These are phyloP conservation scores for Drosophila navojoa DNA, from an alignment of 1,140 invertebrate genomes.

Conservation along the genomic window DNA sequence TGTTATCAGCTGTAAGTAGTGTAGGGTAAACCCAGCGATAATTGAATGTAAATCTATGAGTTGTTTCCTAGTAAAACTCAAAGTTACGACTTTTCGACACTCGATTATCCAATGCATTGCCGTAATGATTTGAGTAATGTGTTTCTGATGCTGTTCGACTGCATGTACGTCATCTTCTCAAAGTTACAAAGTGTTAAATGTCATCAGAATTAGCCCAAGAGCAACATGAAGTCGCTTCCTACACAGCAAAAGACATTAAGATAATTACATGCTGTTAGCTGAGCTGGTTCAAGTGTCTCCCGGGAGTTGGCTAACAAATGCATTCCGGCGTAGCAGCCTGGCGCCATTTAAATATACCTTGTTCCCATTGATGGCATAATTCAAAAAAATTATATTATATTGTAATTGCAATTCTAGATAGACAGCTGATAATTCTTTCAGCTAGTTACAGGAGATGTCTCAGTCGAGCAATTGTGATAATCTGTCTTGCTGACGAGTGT, in stretches of 20 bases:
- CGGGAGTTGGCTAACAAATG: constrained; percentile 34
- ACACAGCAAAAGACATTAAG: constrained; percentile 5
- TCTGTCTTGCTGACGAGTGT: constrained; percentile 13
- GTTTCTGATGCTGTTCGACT: constrained; percentile 15
- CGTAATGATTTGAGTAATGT: background rate
- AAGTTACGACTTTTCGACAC: no score
- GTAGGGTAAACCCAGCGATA: no score
- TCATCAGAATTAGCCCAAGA: constrained; percentile 14
- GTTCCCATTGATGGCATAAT: background rate
- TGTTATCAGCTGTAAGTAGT: no score
- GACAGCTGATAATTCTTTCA: no score
- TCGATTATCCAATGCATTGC: no score
- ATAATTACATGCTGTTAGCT: constrained; percentile 15
- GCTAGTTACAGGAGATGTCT: background rate
- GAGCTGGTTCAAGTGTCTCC: constrained; percentile 7
- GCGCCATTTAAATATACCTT: background rate
- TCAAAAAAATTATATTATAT: no score
- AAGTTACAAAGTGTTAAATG: constrained; percentile 14
- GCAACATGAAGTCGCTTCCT: background rate
- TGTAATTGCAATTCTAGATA: no score
- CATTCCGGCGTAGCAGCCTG: constrained; percentile 1
- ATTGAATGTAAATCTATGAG: no score
- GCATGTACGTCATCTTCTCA: background rate
- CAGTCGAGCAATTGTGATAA: background rate
- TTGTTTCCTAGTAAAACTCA: no score